Conservation (phyloP, 2,888 invertebrate genomes). For the Trissolcus brochymenae region DNA sequence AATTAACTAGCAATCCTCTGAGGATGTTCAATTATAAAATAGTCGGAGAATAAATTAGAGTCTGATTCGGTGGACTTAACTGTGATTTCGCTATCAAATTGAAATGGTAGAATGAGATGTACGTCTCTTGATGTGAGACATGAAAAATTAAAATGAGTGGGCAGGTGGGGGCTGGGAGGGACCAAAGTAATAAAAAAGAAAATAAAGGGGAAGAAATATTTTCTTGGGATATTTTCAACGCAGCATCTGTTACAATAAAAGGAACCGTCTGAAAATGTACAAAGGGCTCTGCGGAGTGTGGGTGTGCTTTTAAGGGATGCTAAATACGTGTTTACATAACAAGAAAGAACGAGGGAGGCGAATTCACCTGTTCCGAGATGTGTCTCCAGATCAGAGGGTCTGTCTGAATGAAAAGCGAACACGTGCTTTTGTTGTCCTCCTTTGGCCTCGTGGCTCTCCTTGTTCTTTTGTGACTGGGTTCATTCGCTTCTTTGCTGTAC, state of each 20-base stretch:
- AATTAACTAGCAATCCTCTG: no score
- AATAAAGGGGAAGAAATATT: no score
- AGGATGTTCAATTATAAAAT: no score
- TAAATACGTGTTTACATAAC: conserved; percentile 43
- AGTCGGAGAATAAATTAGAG: no score
- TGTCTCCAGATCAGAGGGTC: conserved; percentile 98
- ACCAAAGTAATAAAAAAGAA: no score
- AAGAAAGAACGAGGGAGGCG: conserved; percentile 27
- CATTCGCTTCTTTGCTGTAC: conserved; percentile 87
- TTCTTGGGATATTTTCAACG: not conserved
- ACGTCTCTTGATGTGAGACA: no score
- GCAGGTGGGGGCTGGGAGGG: no score
- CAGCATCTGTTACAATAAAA: conserved; percentile 24
- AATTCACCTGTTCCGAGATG: conserved; percentile 87
- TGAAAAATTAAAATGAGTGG: no score
- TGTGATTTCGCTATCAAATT: no score
- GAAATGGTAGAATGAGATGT: no score
- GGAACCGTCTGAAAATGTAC: conserved; percentile 17
- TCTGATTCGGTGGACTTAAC: no score
- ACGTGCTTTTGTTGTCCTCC: conserved; percentile 90
- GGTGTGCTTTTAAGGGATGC: conserved; percentile 30
- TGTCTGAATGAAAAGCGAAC: conserved; percentile 97
- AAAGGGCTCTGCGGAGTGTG: not conserved
- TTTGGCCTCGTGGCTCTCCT: conserved; percentile 80
- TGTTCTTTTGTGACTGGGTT: conserved; percentile 76